Evolutionary conservation across 2,113 vertebrate genomes (phyloP), one percentile per base, ranked within the genome.

Genomic region (Marcusenius ussheri): DNA sequence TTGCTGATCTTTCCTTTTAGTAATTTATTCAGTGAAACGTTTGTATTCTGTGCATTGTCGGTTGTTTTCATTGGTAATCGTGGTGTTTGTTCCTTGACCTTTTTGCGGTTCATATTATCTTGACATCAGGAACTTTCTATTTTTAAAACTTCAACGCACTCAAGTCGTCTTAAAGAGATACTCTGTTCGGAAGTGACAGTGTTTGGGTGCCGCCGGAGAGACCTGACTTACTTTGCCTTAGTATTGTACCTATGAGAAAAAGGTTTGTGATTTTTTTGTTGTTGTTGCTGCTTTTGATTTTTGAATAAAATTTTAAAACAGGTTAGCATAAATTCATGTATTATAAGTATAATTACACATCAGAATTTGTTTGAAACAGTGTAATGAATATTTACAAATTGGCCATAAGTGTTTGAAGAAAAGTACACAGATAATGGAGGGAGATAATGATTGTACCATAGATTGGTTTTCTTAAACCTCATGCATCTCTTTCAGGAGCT

Each of bases 71-170:
- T 87, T 51, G 84, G 90, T 88, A 62, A 77, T 27, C 87, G 66
- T 90, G 90, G 88, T 56, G 93, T 89, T 93, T 93, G 94, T 94
- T 94, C 94, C 93, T 91, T 92, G 94, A 95, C 94, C 93, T 94
- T 94, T 89, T 92, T 91, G 93, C 91, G 89, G 56, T 92, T 91
- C 93, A 94, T 91, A 90, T 91, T 92, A 92, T 92, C 93, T 91
- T 91, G 92, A 91, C 93, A 92, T 89, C 90, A 84, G 89, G 90
- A 90, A 56, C 2, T n/a, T n/a, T 84, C 94, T 95, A 96, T 96
- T 95, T 95, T 95, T 96, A 96, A 91, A 90, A 92, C 91, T 89
- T 92, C 94, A 90, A 95, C 91, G 91, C 91, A 91, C 92, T 91
- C 92, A 92, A 94, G 93, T 92, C 88, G 62, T 3, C 93, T 94